Evolutionary conservation across 1,140 invertebrate species (phyloP).

Genomic region (Coboldia fuscipes): DNA sequence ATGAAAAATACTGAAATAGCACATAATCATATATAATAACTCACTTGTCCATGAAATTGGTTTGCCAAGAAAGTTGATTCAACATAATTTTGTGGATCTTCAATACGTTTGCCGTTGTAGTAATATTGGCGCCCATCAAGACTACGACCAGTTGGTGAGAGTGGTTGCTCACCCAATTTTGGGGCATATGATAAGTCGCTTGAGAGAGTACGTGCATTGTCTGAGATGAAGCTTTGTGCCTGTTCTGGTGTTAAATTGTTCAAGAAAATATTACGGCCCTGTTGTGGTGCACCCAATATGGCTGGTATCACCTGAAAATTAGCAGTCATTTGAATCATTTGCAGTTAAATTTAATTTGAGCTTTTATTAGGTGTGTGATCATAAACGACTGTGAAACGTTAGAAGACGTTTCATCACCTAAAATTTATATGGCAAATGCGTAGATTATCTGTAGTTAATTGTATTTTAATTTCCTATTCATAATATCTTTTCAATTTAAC

Average conservation of each 20-base stretch:
- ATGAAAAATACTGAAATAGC: not conserved
- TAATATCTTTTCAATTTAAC: too few species aligned
- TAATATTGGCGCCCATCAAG: constrained; percentile 30
- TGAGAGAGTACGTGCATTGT: constrained; percentile 13
- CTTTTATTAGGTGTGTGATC: too few species aligned
- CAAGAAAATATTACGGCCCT: constrained; percentile 24
- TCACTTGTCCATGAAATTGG: constrained; percentile 35
- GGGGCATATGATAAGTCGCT: constrained; percentile 24
- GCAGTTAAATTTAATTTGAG: too few species aligned
- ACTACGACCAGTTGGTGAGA: constrained; percentile 22
- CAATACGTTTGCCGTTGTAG: constrained; percentile 30
- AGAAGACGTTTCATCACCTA: too few species aligned
- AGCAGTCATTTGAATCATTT: too few species aligned
- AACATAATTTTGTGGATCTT: constrained; percentile 36
- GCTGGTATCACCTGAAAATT: too few species aligned
- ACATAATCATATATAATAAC: constrained; percentile 8
- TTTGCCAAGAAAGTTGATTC: constrained; percentile 39
- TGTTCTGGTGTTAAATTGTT: constrained; percentile 35
- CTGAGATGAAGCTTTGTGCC: constrained; percentile 32
- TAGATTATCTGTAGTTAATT: too few species aligned
- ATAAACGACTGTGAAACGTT: too few species aligned
- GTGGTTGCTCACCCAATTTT: constrained; percentile 23
- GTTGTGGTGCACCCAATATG: too few species aligned
- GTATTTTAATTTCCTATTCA: too few species aligned
- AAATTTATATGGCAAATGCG: too few species aligned